Base-by-base conservation (phyloP, 2,113 vertebrate genomes). In the Hippolais icterina region DNA sequence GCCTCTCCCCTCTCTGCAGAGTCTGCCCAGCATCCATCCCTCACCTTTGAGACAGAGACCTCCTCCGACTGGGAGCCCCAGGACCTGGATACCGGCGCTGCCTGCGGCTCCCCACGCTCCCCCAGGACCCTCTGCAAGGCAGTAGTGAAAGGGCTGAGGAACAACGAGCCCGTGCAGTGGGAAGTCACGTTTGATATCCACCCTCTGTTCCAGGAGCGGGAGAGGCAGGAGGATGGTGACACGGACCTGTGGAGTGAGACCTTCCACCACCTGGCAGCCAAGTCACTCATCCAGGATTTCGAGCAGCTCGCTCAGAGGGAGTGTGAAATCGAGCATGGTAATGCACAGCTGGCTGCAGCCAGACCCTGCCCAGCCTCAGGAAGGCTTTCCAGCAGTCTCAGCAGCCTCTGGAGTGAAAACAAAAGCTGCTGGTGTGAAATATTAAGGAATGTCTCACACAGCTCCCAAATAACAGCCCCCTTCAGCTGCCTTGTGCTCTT, bases 181-280 rank as follows among this genome's bases (percentile, higher is more conserved):
- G 99, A 99, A 82, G 98, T 99, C 23, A 21, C 96, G 35, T 99
- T 99, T 46, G 99, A 99, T 28, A 97, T 99, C 68, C 86, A 79
- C 19, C 97, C 98, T 10, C 98, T 98, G 39, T 97, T 99, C 89
- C 97, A 65, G 28, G 98, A 98, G 21, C 94, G 96, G 6, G 98
- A 98, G 63, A 97, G 95, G 6, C 98, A 88, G 91, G 98, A 94
- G 12, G 98, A 97, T 3, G 96, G 97, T 1, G 98, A 98, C 2
- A 91, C 97, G 4, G 99, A 99, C 77, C 95, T 98, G 63, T 99
- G 99, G 99, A 98, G 97, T 0, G 99, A 99, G 97, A 99, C 99
- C 90, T 99, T 99, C 97, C 99, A 99, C 95, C 99, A 99, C 92
- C 96, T 99, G 98, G 99, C 99, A 0, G 99, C 98, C 52, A 98